These are phyloP conservation scores for Aromia moschata DNA, from an alignment of 2,888 invertebrate genomes.

Conservation along the genomic window DNA sequence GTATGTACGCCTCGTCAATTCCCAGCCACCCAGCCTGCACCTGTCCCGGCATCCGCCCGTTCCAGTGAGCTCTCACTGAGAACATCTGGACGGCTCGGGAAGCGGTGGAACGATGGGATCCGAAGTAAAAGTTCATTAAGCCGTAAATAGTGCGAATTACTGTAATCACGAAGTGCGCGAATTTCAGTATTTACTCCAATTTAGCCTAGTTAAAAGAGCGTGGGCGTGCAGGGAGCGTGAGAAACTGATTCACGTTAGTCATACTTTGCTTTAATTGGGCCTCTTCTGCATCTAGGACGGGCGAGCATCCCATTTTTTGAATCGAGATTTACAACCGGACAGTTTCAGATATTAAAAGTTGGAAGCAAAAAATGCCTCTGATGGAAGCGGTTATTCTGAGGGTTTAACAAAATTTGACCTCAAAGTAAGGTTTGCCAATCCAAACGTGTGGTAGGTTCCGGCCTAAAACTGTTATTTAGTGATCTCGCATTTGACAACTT, in stretches of 20 bases:
- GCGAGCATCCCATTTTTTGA: too few relatives aligned
- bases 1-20: too few relatives aligned
- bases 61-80: neutral
- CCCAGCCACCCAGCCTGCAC: neutral
- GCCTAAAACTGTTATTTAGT: too few relatives aligned
- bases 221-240: conserved; percentile 24
- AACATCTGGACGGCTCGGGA: conserved; percentile 17
- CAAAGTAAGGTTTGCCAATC: too few relatives aligned
- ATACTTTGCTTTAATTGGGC: conserved; percentile 26
- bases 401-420: too few relatives aligned
- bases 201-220: conserved; percentile 27
- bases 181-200: conserved; percentile 28
- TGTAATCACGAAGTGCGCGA: conserved; percentile 30
- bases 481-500: too few relatives aligned
- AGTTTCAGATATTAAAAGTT: too few relatives aligned
- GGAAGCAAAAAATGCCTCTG: too few relatives aligned
- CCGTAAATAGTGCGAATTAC: conserved; percentile 26
- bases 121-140: conserved; percentile 26
- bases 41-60: neutral
- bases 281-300: neutral
- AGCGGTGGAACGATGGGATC: conserved; percentile 18
- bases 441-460: too few relatives aligned
- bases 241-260: conserved; percentile 29
- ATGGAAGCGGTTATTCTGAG: too few relatives aligned
- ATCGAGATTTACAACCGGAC: too few relatives aligned